phyloP scores from a whole-genome alignment of 2,797 vertebrate species.

The Takifugu ocellatus region DNA sequence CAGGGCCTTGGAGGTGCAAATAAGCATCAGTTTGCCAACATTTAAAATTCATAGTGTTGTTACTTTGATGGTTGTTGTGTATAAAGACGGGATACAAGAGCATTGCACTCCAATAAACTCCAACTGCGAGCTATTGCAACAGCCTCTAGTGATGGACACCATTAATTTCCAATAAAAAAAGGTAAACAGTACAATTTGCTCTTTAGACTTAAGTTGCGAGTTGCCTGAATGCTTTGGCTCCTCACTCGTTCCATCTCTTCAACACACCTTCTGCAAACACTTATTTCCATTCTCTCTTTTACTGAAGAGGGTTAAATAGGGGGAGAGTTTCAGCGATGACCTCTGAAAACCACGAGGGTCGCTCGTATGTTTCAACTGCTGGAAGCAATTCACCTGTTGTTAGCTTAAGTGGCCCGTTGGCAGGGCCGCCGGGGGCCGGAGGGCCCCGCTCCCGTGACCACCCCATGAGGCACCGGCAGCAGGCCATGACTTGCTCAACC shows the following conservation, averaged over 20 bases:
- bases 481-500: conserved; percentile 54
- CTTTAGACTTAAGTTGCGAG: conserved; percentile 2
- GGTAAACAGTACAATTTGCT: conserved; percentile 49
- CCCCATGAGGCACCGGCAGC: conserved; percentile 24
- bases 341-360: conserved; percentile 1
- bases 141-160: conserved; percentile 62
- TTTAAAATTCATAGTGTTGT: no score
- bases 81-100: background rate
- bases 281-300: conserved; percentile 4
- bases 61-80: background rate
- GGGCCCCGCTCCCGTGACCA: conserved; percentile 38
- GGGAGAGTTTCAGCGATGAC: background rate
- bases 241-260: conserved; percentile 7
- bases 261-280: conserved; percentile 4
- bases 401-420: conserved; percentile 37
- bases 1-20: background rate
- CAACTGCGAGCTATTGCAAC: conserved; percentile 36
- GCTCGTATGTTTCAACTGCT: conserved; percentile 21
- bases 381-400: conserved; percentile 25
- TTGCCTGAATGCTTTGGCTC: conserved; percentile 5
- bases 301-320: conserved; percentile 1
- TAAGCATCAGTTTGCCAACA: background rate
- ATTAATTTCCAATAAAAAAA: conserved; percentile 64
- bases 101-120: conserved; percentile 44
- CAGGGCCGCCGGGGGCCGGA: conserved; percentile 33